These are phyloP conservation scores for Halcyon malimbica DNA, from an alignment of 2,113 vertebrate genomes.

Conservation along the genomic window DNA sequence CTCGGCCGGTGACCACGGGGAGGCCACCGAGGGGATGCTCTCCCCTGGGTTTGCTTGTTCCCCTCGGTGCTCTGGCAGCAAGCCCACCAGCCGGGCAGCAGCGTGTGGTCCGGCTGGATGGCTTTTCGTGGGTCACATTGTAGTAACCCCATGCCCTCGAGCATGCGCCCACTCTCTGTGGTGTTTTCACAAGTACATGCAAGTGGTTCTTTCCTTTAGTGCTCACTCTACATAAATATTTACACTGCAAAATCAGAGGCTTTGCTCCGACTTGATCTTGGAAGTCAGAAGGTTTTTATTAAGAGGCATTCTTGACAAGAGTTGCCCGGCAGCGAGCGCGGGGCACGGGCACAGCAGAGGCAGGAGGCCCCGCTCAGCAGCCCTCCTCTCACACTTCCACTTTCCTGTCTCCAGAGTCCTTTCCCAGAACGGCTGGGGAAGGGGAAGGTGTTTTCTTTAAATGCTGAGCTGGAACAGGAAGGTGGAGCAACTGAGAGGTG, in stretches of 20 bases:
- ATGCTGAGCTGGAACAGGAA: too few relatives aligned
- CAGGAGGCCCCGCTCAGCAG: background rate
- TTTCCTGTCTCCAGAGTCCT: too few relatives aligned
- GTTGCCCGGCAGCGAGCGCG: background rate
- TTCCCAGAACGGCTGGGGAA: background rate
- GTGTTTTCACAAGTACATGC: background rate
- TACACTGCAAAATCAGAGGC: background rate
- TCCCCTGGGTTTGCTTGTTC: background rate
- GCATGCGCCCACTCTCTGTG: background rate
- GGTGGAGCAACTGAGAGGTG: background rate
- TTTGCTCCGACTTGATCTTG: background rate
- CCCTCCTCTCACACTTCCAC: background rate
- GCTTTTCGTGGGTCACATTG: background rate
- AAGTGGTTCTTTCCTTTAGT: background rate
- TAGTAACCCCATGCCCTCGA: background rate
- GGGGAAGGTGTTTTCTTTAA: background rate
- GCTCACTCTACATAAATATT: background rate
- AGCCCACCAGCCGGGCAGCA: background rate
- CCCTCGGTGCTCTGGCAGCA: background rate
- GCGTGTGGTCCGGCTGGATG: rapidly evolving
- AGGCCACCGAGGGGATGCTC: background rate
- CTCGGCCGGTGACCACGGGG: background rate
- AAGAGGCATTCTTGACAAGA: background rate
- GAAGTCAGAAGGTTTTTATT: background rate
- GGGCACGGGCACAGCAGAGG: background rate